Evolutionary conservation across 2,113 vertebrate genomes (phyloP).

Genomic region (Acanthochromis polyacanthus): DNA sequence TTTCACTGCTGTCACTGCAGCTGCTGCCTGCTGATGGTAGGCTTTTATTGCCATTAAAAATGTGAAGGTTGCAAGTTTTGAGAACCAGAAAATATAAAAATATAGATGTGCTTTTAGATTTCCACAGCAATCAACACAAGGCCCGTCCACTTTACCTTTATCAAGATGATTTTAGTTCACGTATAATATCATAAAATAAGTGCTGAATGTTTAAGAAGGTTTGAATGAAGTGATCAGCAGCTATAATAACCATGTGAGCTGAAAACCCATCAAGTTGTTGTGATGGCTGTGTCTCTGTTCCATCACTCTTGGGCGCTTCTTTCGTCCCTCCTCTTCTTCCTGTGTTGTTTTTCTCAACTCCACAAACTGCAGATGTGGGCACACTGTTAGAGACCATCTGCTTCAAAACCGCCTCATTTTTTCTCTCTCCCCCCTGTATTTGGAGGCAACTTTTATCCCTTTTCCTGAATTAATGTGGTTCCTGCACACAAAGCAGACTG

Average conservation of each 20-base stretch:
- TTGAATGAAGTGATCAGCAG: constrained; percentile 14
- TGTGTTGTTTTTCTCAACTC: constrained; percentile 20
- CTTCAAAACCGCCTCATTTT: constrained; percentile 45
- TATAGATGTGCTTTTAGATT: background rate
- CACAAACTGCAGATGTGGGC: constrained; percentile 39
- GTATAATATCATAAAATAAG: background rate
- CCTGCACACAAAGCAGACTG: constrained; percentile 27
- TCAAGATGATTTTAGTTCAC: constrained; percentile 1
- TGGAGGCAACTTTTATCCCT: constrained; percentile 64
- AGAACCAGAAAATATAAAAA: constrained; percentile 2
- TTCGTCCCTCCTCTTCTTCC: background rate
- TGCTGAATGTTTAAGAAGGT: constrained; percentile 7
- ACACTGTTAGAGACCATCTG: constrained; percentile 60
- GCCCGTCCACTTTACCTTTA: background rate
- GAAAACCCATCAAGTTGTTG: constrained; percentile 17
- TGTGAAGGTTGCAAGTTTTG: background rate
- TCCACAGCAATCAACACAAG: constrained; percentile 2
- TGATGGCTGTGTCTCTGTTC: constrained; percentile 1
- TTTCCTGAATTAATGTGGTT: constrained; percentile 57
- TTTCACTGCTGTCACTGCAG: constrained; percentile 6
- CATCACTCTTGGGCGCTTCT: background rate
- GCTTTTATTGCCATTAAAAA: background rate
- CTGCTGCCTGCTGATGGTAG: constrained; percentile 6
- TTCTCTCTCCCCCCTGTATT: constrained; percentile 31
- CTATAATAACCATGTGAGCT: constrained; percentile 2